Percentiles rank a stretch among this genome's conserved stretches.
Conservation (phyloP, 2,888 invertebrate species). For the Parnassius smintheus region DNA sequence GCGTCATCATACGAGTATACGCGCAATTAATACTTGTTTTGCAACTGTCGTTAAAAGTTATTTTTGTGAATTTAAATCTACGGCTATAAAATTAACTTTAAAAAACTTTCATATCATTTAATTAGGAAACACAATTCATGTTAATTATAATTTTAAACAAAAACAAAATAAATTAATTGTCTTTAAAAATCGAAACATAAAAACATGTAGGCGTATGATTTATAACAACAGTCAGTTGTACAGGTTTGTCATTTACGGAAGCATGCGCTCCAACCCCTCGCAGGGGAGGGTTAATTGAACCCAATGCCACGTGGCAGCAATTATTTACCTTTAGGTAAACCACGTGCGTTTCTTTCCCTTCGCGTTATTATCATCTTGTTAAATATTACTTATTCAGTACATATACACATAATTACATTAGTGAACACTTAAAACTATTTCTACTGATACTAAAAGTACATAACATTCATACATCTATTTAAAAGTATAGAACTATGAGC, state of each 20-base stretch:
- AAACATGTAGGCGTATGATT: slow-evolving; percentile 34
- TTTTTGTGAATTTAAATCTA: too few relatives aligned
- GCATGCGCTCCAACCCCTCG: slow-evolving; percentile 56
- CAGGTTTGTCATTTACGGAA: slow-evolving; percentile 53
- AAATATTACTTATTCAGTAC: neutral
- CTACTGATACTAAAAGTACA: slow-evolving; percentile 29
- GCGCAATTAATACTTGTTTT: neutral
- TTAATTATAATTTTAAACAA: too few relatives aligned
- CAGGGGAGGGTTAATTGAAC: slow-evolving; percentile 66
- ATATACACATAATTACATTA: neutral
- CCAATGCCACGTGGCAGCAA: slow-evolving; percentile 71
- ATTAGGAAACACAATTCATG: too few relatives aligned
- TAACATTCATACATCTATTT: slow-evolving; percentile 34
- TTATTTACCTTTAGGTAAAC: slow-evolving; percentile 73
- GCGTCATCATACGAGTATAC: slow-evolving; percentile 20
- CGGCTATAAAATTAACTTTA: too few relatives aligned
- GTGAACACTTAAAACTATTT: neutral
- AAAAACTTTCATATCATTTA: too few relatives aligned
- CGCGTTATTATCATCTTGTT: slow-evolving; percentile 5
- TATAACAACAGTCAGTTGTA: slow-evolving; percentile 47
- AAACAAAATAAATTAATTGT: too few relatives aligned
- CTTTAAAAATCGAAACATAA: neutral
- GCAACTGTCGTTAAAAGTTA: too few relatives aligned
- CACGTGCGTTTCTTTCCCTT: slow-evolving; percentile 55
- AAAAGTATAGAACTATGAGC: slow-evolving; percentile 52